Conservation (phyloP, 2,797 vertebrate genomes). For the Synaphobranchus kaupii region DNA sequence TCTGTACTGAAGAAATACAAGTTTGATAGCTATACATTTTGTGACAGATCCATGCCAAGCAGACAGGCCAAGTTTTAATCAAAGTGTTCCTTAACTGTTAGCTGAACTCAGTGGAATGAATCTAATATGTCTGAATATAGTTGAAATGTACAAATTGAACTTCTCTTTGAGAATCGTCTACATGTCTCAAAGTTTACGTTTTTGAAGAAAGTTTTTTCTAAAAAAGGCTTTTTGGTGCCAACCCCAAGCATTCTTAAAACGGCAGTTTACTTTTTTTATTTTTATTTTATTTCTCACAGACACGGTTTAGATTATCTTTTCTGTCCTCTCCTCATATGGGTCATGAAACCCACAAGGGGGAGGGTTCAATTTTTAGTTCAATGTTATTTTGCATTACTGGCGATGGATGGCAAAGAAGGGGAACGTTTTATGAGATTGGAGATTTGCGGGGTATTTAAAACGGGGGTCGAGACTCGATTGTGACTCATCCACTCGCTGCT, state of each 20-base stretch:
- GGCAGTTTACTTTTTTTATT: neutral
- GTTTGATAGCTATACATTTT: neutral
- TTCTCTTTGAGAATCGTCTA: neutral
- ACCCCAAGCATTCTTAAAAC: neutral
- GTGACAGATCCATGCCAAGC: neutral
- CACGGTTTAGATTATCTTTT: neutral
- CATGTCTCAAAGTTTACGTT: neutral
- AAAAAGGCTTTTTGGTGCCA: neutral
- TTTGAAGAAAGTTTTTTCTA: neutral
- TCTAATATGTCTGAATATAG: neutral
- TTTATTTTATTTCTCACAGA: neutral
- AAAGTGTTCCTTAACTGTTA: neutral
- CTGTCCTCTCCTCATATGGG: neutral
- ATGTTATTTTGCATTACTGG: neutral
- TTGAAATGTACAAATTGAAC: neutral
- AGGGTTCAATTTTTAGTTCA: neutral
- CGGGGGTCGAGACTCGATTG: neutral
- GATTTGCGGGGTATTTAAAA: neutral
- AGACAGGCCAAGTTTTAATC: neutral
- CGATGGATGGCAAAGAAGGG: neutral
- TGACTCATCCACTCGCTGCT: neutral
- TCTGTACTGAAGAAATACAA: neutral
- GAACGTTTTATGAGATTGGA: neutral
- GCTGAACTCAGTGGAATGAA: neutral
- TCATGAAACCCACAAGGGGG: neutral